These are phyloP conservation scores for Gandaritis pyraliata DNA, from an alignment of 2,888 invertebrate species.

Conservation along the genomic window DNA sequence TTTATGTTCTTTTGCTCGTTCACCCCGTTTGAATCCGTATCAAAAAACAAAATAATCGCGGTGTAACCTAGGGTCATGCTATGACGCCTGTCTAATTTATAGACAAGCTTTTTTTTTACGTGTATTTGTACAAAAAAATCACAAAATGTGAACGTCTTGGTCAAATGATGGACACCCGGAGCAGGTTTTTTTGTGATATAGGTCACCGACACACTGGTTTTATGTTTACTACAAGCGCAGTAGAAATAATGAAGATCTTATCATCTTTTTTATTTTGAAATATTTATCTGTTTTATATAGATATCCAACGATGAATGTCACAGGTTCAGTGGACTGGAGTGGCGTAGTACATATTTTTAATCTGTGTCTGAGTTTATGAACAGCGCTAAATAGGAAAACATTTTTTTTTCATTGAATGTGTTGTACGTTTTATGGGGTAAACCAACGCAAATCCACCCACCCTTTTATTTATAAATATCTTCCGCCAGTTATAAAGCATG, in stretches of 20 bases:
- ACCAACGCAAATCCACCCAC: slow-evolving; percentile 6
- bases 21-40: too few species aligned
- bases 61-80: too few species aligned
- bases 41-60: too few species aligned
- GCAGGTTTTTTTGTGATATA: slow-evolving; percentile 16
- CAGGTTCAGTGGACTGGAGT: slow-evolving; percentile 14
- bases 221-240: slow-evolving; percentile 14
- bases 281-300: slow-evolving; percentile 6
- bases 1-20: too few species aligned
- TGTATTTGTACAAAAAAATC: too few species aligned
- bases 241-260: not conserved
- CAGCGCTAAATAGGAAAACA: not conserved
- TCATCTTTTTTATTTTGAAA: slow-evolving; percentile 7
- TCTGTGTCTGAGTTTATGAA: not conserved
- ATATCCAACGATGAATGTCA: slow-evolving; percentile 5
- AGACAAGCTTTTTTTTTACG: too few species aligned
- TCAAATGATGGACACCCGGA: not conserved
- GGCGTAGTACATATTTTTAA: too few species aligned
- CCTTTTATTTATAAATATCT: slow-evolving; percentile 17
- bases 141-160: too few species aligned
- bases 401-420: too few species aligned
- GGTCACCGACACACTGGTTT: slow-evolving; percentile 23
- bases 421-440: not conserved
- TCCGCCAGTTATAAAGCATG: not conserved
- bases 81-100: too few species aligned